phyloP scores from a whole-genome alignment of 2,888 invertebrate species.

The Dioctria rufipes region DNA sequence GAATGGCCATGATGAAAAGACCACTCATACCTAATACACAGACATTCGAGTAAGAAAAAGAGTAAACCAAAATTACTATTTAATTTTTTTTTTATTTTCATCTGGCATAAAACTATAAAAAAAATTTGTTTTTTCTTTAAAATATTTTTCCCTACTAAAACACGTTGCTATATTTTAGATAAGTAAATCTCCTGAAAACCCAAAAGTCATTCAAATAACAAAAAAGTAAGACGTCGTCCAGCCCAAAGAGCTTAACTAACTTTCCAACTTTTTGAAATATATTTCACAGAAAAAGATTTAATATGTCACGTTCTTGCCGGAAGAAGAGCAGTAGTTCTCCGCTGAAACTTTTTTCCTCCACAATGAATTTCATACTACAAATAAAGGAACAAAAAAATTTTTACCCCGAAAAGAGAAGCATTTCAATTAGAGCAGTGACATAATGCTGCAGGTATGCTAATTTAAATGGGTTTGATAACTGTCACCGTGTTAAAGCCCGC shows the following conservation, averaged over 20 bases:
- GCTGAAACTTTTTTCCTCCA: conserved; percentile 3
- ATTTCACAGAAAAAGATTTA: conserved; percentile 7
- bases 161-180: background rate
- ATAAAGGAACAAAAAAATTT: conserved; percentile 12
- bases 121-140: too few relatives aligned
- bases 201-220: background rate
- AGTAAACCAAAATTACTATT: too few relatives aligned
- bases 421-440: conserved; percentile 39
- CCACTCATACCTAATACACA: too few relatives aligned
- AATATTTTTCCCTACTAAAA: too few relatives aligned
- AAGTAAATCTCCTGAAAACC: background rate
- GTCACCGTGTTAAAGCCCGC: background rate
- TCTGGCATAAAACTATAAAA: too few relatives aligned
- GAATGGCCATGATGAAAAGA: too few relatives aligned
- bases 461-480: conserved; percentile 27
- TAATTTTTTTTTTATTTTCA: too few relatives aligned
- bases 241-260: background rate
- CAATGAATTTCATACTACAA: background rate
- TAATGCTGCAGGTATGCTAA: conserved; percentile 36
- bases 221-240: background rate
- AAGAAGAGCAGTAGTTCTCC: background rate
- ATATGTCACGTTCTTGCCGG: conserved; percentile 13
- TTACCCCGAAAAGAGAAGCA: conserved; percentile 15
- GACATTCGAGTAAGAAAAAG: too few relatives aligned
- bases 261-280: background rate